Base-by-base conservation (phyloP, 2,888 invertebrate genomes). In the Drosophila ezoana region DNA sequence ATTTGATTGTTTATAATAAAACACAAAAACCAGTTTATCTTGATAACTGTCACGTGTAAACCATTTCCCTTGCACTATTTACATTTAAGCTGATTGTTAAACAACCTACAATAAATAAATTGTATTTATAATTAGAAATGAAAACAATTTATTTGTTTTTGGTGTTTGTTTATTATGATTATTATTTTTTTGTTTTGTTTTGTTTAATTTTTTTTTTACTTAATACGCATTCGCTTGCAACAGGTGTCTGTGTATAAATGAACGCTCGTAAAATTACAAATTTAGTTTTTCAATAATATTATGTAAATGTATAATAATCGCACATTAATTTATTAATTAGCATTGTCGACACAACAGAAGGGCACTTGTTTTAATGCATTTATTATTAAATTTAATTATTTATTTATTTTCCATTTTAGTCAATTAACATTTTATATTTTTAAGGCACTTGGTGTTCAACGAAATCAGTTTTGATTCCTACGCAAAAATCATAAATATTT, bases 201-300 rank as follows among this genome's bases (percentile, higher is more conserved):
- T 76, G 14, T 72, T 72, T 80, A 53, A n/a, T n/a, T n/a, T 63
- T 83, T 84, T 73, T 73, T 87, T 86, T 67, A 77, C 83, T 87
- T 72, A 83, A 79, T 78, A 68, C 82, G 82, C 82, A 72, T 76
- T 77, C 63, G 75, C 60, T 83, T 87, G 83, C 83, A 84, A 84
- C 85, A 81, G 83, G 87, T 84, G 82, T 84, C 82, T 74, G 87
- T 87, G 87, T 83, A 65, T 18, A 18, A 18, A 76, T 81, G 76
- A 86, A 85, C 86, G 67, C 70, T 81, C 64, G 52, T 79, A 69
- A 64, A 70, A 59, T 68, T 68, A 63, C 35, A 35, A 63, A 54
- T 75, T 68, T 53, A 63, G 53, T 73, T 79, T 38, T 56, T 59
- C 61, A 58, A 45, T 66, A 69, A 49, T 60, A 70, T 57, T 52